A percentile compares a stretch with the other conserved stretches of the same genome.
Conservation (phyloP, 2,888 invertebrate genomes). For the Sphaerophoria rueppellii region DNA sequence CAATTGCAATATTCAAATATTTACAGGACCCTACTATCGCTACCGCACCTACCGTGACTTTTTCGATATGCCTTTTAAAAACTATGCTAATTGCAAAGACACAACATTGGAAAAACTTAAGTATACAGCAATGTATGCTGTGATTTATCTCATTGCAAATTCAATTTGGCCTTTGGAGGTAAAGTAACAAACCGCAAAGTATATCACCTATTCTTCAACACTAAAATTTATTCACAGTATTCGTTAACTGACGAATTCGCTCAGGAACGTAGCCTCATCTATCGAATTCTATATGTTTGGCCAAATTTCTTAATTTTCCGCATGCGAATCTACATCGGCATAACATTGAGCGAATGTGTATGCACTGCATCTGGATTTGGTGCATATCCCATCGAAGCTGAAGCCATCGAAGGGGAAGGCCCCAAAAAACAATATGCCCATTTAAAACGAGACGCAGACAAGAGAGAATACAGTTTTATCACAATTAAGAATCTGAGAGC, state of each 20-base stretch:
- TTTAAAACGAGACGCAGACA: constrained; percentile 83
- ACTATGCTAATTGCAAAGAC: constrained; percentile 85
- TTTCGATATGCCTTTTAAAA: constrained; percentile 86
- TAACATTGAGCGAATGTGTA: constrained; percentile 95
- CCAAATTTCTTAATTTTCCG: constrained; percentile 94
- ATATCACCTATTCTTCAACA: constrained; percentile 78
- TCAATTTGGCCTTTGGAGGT: constrained; percentile 90
- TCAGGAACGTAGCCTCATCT: constrained; percentile 87
- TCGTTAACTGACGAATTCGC: constrained; percentile 89
- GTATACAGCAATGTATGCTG: constrained; percentile 86
- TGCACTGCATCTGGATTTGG: constrained; percentile 96
- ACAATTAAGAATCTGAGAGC: constrained; percentile 93
- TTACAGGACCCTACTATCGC: constrained; percentile 94
- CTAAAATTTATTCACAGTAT: constrained; percentile 86
- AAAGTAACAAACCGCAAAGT: constrained; percentile 77
- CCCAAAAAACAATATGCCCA: constrained; percentile 89
- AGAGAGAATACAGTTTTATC: constrained; percentile 87
- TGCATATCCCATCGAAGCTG: constrained; percentile 90
- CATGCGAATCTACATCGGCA: constrained; percentile 94
- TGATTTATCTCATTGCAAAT: constrained; percentile 86
- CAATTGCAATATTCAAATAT: not conserved
- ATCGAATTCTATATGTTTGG: constrained; percentile 92
- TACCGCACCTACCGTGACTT: constrained; percentile 94
- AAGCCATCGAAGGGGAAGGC: constrained; percentile 91
- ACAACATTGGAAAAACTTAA: constrained; percentile 87